phyloP scores from a whole-genome alignment of 2,113 vertebrate genomes.

The Cebidichthys violaceus region DNA sequence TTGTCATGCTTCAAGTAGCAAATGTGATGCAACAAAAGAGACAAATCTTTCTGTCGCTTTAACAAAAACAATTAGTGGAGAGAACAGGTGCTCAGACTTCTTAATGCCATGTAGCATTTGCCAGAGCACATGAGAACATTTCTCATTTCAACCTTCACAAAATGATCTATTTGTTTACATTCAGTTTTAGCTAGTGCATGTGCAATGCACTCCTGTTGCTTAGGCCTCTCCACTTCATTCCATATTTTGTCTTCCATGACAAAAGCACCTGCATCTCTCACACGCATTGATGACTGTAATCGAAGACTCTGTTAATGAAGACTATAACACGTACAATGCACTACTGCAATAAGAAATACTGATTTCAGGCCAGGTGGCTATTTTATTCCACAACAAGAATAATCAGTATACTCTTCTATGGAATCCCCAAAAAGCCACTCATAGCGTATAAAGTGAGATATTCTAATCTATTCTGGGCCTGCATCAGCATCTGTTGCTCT shows the following conservation, averaged over 20 bases:
- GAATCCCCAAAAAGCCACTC: constrained; percentile 16
- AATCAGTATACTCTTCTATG: background rate
- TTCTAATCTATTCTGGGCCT: constrained; percentile 52
- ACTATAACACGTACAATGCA: constrained; percentile 8
- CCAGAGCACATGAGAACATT: background rate
- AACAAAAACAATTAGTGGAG: too few relatives aligned
- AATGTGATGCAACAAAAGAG: too few relatives aligned
- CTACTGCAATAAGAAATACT: background rate
- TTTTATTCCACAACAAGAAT: constrained; percentile 13
- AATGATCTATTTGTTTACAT: background rate
- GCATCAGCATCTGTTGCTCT: constrained; percentile 49
- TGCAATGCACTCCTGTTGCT: background rate
- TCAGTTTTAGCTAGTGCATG: background rate
- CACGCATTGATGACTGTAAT: constrained; percentile 65
- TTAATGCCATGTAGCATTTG: too few relatives aligned
- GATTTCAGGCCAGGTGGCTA: background rate
- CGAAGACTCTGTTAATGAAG: constrained; percentile 54
- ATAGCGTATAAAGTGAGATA: constrained; percentile 24
- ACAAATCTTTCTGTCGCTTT: too few relatives aligned
- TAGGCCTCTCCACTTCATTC: constrained; percentile 6
- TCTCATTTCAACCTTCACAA: background rate
- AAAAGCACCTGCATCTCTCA: constrained; percentile 72
- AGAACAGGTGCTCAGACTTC: background rate
- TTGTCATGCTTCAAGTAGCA: too few relatives aligned
- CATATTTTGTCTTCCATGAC: constrained; percentile 53